Percentiles rank a stretch among this genome's conserved stretches.
Conservation (phyloP, 2,888 invertebrate genomes). For the Cephus rjabovi region DNA sequence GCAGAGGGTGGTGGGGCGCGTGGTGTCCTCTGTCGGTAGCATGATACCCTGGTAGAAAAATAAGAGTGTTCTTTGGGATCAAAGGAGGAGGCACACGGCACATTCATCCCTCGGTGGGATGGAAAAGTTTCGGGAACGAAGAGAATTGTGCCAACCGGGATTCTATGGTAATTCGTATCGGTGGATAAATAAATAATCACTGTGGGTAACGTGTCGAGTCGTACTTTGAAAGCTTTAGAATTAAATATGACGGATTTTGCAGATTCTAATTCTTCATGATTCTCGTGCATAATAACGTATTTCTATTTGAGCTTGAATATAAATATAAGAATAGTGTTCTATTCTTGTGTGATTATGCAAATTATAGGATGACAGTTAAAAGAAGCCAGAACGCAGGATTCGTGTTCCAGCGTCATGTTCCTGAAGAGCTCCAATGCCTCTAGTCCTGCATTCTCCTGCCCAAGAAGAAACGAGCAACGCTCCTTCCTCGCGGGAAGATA, state of each 20-base stretch:
- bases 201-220: too few relatives aligned
- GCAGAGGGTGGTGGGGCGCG: neutral
- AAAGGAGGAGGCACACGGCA: neutral
- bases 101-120: neutral
- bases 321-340: neutral
- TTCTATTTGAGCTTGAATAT: neutral
- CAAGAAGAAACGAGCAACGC: neutral
- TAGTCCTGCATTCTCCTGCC: neutral
- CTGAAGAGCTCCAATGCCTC: too few relatives aligned
- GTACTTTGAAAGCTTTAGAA: neutral
- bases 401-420: neutral
- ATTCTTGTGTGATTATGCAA: neutral
- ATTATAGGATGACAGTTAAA: neutral
- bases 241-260: neutral
- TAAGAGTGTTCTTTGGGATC: conserved; percentile 55
- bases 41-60: conserved; percentile 55
- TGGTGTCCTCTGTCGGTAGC: conserved; percentile 28
- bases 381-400: neutral
- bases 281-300: neutral
- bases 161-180: too few relatives aligned
- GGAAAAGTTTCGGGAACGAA: neutral
- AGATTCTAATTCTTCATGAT: neutral
- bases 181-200: neutral
- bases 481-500: neutral
- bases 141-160: neutral